phyloP scores from a whole-genome alignment of 2,888 invertebrate species.

The Catocala fraxini region DNA sequence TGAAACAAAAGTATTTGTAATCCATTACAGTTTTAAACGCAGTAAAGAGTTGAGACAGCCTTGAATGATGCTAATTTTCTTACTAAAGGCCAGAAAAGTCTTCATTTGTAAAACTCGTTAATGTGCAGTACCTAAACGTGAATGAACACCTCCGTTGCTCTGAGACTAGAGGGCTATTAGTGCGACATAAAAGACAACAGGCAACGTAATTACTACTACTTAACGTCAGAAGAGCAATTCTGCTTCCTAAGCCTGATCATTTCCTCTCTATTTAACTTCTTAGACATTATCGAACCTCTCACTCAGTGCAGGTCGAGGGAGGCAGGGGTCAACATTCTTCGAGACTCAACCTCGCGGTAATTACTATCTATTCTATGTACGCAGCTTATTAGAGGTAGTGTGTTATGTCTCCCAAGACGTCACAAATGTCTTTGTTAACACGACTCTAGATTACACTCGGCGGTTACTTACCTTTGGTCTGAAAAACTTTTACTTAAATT shows the following conservation, averaged over 20 bases:
- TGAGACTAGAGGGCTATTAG: constrained; percentile 1
- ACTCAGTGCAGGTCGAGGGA: not conserved
- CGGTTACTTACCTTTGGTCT: not conserved
- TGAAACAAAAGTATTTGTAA: no score
- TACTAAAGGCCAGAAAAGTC: not conserved
- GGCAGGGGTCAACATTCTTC: not conserved
- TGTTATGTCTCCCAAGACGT: constrained; percentile 29
- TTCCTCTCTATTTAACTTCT: not conserved
- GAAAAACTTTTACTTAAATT: no score
- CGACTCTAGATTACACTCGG: constrained; percentile 22
- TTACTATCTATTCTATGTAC: constrained; percentile 14
- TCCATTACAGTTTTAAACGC: no score
- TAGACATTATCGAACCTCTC: not conserved
- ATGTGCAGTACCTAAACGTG: not conserved
- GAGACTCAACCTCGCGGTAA: not conserved
- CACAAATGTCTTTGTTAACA: constrained; percentile 18
- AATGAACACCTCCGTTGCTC: not conserved
- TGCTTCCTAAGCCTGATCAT: not conserved
- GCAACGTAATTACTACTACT: constrained; percentile 17
- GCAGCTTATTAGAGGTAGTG: constrained; percentile 3
- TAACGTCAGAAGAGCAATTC: not conserved
- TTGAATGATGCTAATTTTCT: not conserved
- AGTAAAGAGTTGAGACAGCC: no score
- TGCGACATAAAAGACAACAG: constrained; percentile 5
- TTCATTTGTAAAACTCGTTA: not conserved